Evolutionary conservation across 2,113 vertebrate species (phyloP), one percentile per base, ranked within the genome.

Genomic region (Pygoscelis antarcticus): DNA sequence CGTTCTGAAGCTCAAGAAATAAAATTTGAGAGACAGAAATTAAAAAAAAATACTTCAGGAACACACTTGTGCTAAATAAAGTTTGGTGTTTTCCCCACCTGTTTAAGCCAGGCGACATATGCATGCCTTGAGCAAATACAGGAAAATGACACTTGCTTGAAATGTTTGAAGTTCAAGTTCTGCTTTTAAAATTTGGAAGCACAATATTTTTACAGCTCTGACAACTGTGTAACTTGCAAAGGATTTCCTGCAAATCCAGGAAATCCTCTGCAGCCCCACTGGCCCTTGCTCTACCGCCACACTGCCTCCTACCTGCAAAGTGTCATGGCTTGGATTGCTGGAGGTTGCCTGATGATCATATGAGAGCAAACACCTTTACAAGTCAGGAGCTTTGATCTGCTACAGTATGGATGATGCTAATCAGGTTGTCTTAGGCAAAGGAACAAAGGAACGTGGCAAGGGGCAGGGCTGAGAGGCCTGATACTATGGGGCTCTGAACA

Each of bases 111-210:
- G 94, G 51, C 51, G 64, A 70, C 85, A 97, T 96, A 97, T 94
- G 62, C 70, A 84, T 47, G 84, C 76, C 90, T 97, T 97, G 68
- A 96, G 91, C 15, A 66, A 98, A 97, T 94, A 96, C 70, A 97
- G 87, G 76, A 97, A 97, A 98, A 77, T 96, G 69, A 90, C 93
- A 95, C 51, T 96, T 97, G 60, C 90, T 94, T 96, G 91, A 96
- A 98, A 97, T 54, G 74, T 91, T 93, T 98, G 96, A 97, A 97
- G 92, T 97, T 97, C 90, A 90, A 82, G 70, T 95, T 97, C 96
- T 97, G 77, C 82, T 89, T 96, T 92, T 89, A 86, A 87, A 94
- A 84, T 17, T 16, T 68, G 75, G 47, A 81, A 91, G 11, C 4
- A 55, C 12, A 75, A 25, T 55, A 70, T 77, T 80, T 96, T 85